These are phyloP conservation scores for Atta colombica DNA, from an alignment of 1,140 invertebrate genomes.

Conservation along the genomic window DNA sequence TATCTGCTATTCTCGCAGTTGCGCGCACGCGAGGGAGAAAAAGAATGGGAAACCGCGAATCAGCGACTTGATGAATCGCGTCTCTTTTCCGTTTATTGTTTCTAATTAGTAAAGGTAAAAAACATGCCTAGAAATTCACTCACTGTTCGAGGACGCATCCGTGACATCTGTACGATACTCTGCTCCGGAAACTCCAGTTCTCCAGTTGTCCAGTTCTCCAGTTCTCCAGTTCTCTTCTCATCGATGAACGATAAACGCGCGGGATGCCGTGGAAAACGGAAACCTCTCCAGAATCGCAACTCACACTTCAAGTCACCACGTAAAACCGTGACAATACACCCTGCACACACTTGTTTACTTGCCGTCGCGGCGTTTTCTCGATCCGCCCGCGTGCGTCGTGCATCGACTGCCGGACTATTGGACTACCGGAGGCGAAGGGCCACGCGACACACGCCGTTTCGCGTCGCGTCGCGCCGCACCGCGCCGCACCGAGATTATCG, in stretches of 20 bases:
- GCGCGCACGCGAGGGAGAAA: slow-evolving; percentile 16
- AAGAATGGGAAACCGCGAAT: not conserved
- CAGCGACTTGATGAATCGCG: not conserved
- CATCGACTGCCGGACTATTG: too few relatives aligned
- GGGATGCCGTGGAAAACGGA: not conserved
- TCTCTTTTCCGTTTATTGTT: not conserved
- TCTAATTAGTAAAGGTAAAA: not conserved
- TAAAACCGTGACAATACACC: slow-evolving; percentile 63
- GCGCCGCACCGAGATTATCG: too few relatives aligned
- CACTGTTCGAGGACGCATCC: slow-evolving; percentile 65
- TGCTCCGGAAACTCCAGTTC: slow-evolving; percentile 35
- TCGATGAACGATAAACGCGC: not conserved
- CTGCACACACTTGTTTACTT: slow-evolving; percentile 25
- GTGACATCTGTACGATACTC: slow-evolving; percentile 70
- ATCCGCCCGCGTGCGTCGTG: not conserved
- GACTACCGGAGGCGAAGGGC: not conserved
- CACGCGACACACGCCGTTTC: slow-evolving; percentile 9
- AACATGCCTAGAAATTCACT: slow-evolving; percentile 21
- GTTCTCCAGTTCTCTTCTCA: slow-evolving; percentile 21
- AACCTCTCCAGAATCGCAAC: slow-evolving; percentile 4
- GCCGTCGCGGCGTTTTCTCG: not conserved
- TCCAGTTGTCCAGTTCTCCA: slow-evolving; percentile 11
- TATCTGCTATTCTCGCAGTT: slow-evolving; percentile 50
- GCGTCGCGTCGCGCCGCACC: too few relatives aligned
- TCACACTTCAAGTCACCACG: slow-evolving; percentile 72